Evolutionary conservation across 2,888 invertebrate species (phyloP).

Genomic region (Sesia bembeciformis): DNA sequence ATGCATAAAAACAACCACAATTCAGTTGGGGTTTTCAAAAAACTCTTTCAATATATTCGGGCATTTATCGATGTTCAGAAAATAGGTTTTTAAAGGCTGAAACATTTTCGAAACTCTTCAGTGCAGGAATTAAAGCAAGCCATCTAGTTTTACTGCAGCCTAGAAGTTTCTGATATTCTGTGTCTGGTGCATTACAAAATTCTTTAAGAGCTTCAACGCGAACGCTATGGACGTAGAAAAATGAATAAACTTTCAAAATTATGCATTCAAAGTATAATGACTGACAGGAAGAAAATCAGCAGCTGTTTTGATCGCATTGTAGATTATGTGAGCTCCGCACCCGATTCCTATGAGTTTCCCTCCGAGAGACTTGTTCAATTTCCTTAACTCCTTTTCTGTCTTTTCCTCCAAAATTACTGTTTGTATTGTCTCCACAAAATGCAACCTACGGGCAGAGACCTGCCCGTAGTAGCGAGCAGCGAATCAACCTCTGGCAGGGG

Average conservation of each 20-base stretch:
- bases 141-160: constrained; percentile 10
- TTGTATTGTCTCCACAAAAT: constrained; percentile 8
- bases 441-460: too few relatives aligned
- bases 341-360: constrained; percentile 18
- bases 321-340: constrained; percentile 21
- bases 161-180: background rate
- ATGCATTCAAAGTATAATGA: constrained; percentile 20
- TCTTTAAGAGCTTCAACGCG: constrained; percentile 18
- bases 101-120: constrained; percentile 11
- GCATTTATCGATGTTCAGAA: constrained; percentile 7
- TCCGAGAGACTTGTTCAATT: constrained; percentile 12
- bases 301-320: constrained; percentile 15
- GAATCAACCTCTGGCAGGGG: too few relatives aligned
- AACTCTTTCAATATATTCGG: constrained; percentile 3
- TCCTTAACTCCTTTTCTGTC: constrained; percentile 12
- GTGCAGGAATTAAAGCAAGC: constrained; percentile 12
- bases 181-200: constrained; percentile 19
- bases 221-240: constrained; percentile 8
- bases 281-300: constrained; percentile 13
- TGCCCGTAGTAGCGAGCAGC: too few relatives aligned
- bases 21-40: constrained; percentile 2
- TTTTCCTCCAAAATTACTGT: constrained; percentile 5
- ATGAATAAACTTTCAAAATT: constrained; percentile 9
- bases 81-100: constrained; percentile 4
- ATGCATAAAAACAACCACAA: constrained; percentile 11